Conservation (phyloP, 2,888 invertebrate species). For the Theretra japonica region DNA sequence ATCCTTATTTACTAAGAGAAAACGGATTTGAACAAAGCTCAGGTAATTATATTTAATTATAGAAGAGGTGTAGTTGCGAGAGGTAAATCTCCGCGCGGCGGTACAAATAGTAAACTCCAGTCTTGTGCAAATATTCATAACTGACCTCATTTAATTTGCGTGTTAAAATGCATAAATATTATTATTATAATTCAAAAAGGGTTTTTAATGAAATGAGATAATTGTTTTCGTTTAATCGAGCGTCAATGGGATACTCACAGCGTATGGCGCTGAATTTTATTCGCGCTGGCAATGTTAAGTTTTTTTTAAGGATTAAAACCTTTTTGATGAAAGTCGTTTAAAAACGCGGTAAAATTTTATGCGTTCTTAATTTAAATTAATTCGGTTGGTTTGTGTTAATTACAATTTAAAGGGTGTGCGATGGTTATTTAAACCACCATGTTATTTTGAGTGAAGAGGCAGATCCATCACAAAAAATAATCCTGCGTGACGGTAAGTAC, state of each 20-base stretch:
- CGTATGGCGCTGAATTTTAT: constrained; percentile 6
- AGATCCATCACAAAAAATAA: too few relatives aligned
- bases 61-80: constrained; percentile 42
- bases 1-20: constrained; percentile 15
- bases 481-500: too few relatives aligned
- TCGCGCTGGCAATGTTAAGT: neutral
- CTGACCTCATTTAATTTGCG: constrained; percentile 41
- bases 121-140: constrained; percentile 41
- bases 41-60: constrained; percentile 47
- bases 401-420: too few relatives aligned
- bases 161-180: constrained; percentile 33
- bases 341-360: neutral
- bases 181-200: constrained; percentile 31
- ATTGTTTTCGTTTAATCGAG: constrained; percentile 45
- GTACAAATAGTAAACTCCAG: constrained; percentile 32
- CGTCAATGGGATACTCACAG: constrained; percentile 35
- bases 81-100: constrained; percentile 43
- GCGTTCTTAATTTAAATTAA: too few relatives aligned
- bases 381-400: too few relatives aligned
- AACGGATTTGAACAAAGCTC: constrained; percentile 36
- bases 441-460: too few relatives aligned
- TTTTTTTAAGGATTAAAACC: neutral
- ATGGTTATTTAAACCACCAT: too few relatives aligned
- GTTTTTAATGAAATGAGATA: constrained; percentile 29
- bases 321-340: neutral